Evolutionary conservation across 2,113 vertebrate species (phyloP), one percentile per base, ranked within the genome.

Genomic region (Ophthalmolycus amberensis): DNA sequence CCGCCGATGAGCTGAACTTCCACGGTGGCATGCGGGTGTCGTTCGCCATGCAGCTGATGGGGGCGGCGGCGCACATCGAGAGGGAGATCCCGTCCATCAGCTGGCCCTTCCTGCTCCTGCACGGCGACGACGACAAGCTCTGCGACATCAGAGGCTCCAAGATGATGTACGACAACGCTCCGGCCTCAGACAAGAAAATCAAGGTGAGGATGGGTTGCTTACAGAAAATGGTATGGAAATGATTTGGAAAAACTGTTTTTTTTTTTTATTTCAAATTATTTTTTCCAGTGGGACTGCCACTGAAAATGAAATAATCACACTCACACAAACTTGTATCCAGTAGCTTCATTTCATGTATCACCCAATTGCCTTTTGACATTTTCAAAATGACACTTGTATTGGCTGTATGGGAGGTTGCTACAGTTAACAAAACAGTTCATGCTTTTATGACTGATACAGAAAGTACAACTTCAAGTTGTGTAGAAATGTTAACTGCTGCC

Each of bases 61-160:
- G 95, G 0, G 97, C 97, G 0, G 87, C 95, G 0, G 90, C 94
- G 0, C 95, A 95, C 75, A 97, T 99, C 0, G 95, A 97, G 87
- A 95, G 91, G 52, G 95, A 95, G 16, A 90, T 99, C 70, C 95
- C 97, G 11, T 94, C 90, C 91, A 95, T 99, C 90, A 94, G 88
- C 18, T 91, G 97, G 94, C 98, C 98, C n/a, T 95, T 99, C 93
- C 84, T 97, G 84, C 93, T 99, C 91, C 95, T 99, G 34, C 98
- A 99, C 1, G 98, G 98, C 8, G 96, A 96, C 0, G 92, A 88
- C 0, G 98, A 99, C 94, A 97, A 96, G 88, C 95, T 99, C 52
- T 99, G 97, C 0, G 96, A 99, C 76, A 96, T 98, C 94, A 91
- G 82, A 79, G 98, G 98, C 9, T 97, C 98, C 38, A 96, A 95